These are phyloP conservation scores for Podarcis siculus DNA, from an alignment of 2,797 vertebrate genomes.

Conservation along the genomic window DNA sequence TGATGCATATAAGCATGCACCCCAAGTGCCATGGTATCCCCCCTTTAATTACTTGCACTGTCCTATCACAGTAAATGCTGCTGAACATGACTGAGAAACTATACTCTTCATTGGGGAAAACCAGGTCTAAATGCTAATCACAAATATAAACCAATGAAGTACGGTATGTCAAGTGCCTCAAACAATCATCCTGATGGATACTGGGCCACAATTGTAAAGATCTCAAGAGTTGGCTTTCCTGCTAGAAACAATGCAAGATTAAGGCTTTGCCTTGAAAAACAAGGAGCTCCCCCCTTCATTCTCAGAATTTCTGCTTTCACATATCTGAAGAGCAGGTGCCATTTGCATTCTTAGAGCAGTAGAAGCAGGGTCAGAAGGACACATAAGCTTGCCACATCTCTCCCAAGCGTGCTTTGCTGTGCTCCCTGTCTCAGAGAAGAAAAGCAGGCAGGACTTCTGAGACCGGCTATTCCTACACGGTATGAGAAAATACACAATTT, in stretches of 20 bases:
- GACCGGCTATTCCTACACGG: not conserved
- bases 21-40: too few species aligned
- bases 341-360: not conserved
- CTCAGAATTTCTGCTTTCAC: not conserved
- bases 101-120: slow-evolving; percentile 41
- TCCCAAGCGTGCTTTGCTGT: not conserved
- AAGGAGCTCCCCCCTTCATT: not conserved
- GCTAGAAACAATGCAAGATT: not conserved
- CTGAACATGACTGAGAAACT: too few species aligned
- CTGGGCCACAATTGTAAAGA: not conserved
- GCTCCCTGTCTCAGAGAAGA: slow-evolving; percentile 14
- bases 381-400: not conserved
- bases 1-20: too few species aligned
- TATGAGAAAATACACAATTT: not conserved
- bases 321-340: not conserved
- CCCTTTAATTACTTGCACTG: too few species aligned
- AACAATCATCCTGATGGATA: not conserved
- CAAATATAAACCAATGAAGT: not conserved
- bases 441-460: not conserved
- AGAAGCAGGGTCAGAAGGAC: not conserved
- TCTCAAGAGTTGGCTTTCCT: not conserved
- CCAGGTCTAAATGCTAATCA: slow-evolving; percentile 3
- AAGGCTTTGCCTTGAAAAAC: not conserved
- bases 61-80: too few species aligned
- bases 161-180: not conserved